phyloP scores from a whole-genome alignment of 2,797 vertebrate genomes.

The Lophotriccus pileatus region DNA sequence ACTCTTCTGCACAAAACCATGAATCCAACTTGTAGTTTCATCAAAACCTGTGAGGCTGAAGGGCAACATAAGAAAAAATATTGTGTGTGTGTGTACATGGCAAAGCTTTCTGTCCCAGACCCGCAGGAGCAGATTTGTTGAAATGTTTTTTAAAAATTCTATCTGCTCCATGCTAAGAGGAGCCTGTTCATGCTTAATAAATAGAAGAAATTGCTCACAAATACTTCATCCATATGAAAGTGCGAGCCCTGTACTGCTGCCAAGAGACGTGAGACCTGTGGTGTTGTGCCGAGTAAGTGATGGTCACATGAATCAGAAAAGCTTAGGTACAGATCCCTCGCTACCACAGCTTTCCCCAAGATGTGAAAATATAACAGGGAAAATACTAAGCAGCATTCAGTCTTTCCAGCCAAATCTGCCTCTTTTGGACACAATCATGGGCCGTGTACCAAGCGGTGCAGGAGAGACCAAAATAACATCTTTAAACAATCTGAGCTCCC shows the following conservation, averaged over 20 bases:
- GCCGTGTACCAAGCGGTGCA: neutral
- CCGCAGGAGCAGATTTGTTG: conserved; percentile 40
- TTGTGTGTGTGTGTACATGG: neutral
- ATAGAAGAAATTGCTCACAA: conserved; percentile 44
- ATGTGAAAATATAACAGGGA: conserved; percentile 41
- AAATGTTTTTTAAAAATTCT: conserved; percentile 16
- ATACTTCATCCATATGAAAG: conserved; percentile 52
- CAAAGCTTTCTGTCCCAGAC: conserved; percentile 16
- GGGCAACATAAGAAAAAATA: neutral
- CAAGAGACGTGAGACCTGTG: conserved; percentile 62
- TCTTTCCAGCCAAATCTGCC: conserved; percentile 45
- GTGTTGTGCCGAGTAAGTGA: conserved; percentile 34
- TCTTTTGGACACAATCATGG: neutral
- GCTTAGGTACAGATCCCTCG: conserved; percentile 23
- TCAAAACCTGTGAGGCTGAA: neutral
- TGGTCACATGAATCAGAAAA: conserved; percentile 44
- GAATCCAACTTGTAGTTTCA: neutral
- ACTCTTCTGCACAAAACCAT: neutral
- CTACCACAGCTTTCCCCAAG: conserved; percentile 10
- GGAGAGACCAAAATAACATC: conserved; percentile 32
- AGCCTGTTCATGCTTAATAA: conserved; percentile 58
- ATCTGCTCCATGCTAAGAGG: conserved; percentile 22
- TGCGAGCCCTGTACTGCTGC: conserved; percentile 48
- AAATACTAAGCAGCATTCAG: conserved; percentile 23
- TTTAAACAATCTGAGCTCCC: conserved; percentile 14